Evolutionary conservation across 2,888 invertebrate genomes (phyloP).

Genomic region (Thumatha senex): DNA sequence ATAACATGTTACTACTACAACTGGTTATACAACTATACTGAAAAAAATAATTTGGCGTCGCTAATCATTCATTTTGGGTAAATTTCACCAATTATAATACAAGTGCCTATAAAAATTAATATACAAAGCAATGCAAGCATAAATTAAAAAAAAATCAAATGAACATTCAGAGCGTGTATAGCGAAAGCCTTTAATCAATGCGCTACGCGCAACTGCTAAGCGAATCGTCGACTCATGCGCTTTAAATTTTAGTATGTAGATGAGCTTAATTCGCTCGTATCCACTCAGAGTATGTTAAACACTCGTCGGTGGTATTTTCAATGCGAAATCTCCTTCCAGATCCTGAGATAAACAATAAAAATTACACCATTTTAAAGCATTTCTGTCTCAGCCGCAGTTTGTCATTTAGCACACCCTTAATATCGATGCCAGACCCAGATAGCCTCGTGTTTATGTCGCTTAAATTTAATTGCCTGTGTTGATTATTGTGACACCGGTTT

Average conservation of each 20-base stretch:
- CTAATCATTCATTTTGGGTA: conserved; percentile 26
- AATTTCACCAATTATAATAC: conserved; percentile 45
- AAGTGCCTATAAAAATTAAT: conserved; percentile 46
- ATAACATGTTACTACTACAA: conserved; percentile 28
- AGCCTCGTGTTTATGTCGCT: conserved; percentile 77
- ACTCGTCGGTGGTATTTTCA: conserved; percentile 64
- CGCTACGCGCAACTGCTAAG: conserved; percentile 48
- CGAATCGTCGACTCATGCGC: conserved; percentile 48
- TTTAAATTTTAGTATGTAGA: conserved; percentile 54
- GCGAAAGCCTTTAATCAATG: conserved; percentile 59
- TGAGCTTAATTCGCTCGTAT: conserved; percentile 55
- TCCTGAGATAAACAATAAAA: conserved; percentile 71
- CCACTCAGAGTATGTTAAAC: conserved; percentile 53
- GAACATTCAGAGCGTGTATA: conserved; percentile 55
- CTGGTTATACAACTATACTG: conserved; percentile 20
- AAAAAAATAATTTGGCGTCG: conserved; percentile 32
- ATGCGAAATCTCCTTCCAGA: conserved; percentile 63
- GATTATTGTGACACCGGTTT: conserved; percentile 75
- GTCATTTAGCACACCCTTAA: conserved; percentile 79
- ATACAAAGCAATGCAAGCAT: conserved; percentile 44
- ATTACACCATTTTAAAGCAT: conserved; percentile 73
- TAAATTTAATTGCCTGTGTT: conserved; percentile 77
- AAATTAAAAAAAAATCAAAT: conserved; percentile 47
- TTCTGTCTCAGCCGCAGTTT: conserved; percentile 72
- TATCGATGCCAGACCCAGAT: conserved; percentile 78